Evolutionary conservation across 2,797 vertebrate genomes (phyloP), one percentile per base, ranked within the genome.

Genomic region (Pelodytes ibericus): DNA sequence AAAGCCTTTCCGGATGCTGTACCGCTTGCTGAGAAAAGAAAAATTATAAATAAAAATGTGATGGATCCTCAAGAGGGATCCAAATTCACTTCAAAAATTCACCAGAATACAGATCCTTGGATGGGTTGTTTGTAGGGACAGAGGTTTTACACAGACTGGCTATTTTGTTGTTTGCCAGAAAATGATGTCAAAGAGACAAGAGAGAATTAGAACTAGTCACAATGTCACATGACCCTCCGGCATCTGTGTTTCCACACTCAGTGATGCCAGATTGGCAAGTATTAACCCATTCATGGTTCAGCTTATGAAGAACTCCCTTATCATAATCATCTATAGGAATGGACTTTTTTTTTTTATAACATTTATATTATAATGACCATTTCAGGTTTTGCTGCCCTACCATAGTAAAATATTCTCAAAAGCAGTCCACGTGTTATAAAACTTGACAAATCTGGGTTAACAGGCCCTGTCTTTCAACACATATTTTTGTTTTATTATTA

Each of bases 1-100:
- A 68, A 60, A 18, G 57, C 74, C 70, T 56, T 75, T 75, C 65
- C 74, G 65, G 64, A 68, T 33, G 64, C 73, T 75, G 53, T 53
- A 30, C 58, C 58, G 24, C 41, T 2, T 29, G 47, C 58, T 53
- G 11, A 62, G 58, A 69, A 75, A 75, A 56, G 26, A 53, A 25
- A 61, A 75, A 53, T 60, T 53, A 61, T 8, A 63, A 10, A 24
- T 24, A 44, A 7, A n/a, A 30, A 29, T 31, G 58, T 4, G 5
- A 60, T 39, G 11, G 29, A 25, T 26, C 25, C 51, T 24, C 59
- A 49, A 68, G 61, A 47, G 57, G 73, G 47, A 68, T 75, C 53
- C 56, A 75, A 75, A 53, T 51, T 39, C 22, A 27, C 74, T 61
- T 22, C 41, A 41, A 70, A 61, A 62, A 68, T 60, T 68, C 25